Base-by-base conservation (phyloP, 2,888 invertebrate genomes). In the Temnothorax ravouxi region DNA sequence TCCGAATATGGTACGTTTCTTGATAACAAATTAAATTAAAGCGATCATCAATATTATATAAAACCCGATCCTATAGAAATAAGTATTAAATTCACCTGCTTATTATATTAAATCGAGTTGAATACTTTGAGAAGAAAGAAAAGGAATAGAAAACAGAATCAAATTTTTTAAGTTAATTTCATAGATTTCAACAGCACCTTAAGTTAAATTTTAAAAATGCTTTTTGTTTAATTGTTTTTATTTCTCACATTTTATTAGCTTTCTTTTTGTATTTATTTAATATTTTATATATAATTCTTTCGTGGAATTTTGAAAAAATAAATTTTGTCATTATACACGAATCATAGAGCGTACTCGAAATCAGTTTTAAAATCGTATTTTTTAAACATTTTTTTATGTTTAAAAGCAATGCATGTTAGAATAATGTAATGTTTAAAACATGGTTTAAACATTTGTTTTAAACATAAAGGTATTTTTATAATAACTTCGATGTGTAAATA, bases 1-100 rank as follows among this genome's bases (percentile, higher is more conserved):
- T 18, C 47, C 18, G 92, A 92, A 88, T 92, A 93, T 91, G 93
- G 93, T 94, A 92, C 50, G 93, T 93, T 56, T 38, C 15, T 71
- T 21, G 2, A 62, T 41, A 56, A 54, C 18, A 56, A 72, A 41
- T 41, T 25, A 66, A 21, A 38, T 62, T 41, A 41, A 38, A 59
- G 11, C n/a, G 25, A 44, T 41, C 15, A 41, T 41, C 25, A 41
- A 41, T 38, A 61, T 62, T 13, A 41, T 13, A 41, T 21, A 41
- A 21, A 64, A 64, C 11, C 0, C 38, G 6, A 41, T 62, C 5
- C 1, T 3, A 38, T 41, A 64, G 0, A 64, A 64, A 25, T 66
- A 66, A 44, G 41, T 44, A n/a, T 25, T 59, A 44, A 44, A 74
- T 25, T 44, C 18, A 13, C 2, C 3, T 69, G 15, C 15, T 3